Evolutionary conservation across 2,113 vertebrate genomes (phyloP).

Genomic region (Oryzias curvinotus): DNA sequence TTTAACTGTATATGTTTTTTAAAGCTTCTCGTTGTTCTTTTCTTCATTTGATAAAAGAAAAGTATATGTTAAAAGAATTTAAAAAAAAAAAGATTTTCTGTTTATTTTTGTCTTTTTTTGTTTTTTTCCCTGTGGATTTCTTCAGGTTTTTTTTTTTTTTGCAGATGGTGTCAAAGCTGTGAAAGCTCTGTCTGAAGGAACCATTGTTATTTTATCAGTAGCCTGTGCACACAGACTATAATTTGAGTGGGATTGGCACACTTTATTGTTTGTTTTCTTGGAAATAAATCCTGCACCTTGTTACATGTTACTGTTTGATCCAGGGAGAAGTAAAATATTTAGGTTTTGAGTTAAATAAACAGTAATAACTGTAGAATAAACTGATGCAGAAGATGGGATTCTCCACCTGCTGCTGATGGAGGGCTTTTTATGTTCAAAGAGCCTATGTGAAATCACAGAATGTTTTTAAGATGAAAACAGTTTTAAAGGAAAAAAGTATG

Average conservation of each 20-base stretch:
- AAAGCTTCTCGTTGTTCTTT: background rate
- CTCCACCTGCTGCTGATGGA: no score
- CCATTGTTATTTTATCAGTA: background rate
- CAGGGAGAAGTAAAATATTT: no score
- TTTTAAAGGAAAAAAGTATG: no score
- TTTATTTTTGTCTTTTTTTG: conserved; percentile 21
- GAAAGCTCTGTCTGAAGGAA: conserved; percentile 20
- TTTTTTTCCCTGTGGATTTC: conserved; percentile 4
- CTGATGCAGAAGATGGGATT: no score
- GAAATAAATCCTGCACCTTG: no score
- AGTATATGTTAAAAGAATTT: conserved; percentile 47
- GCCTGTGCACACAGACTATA: conserved; percentile 16
- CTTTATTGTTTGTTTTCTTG: conserved; percentile 23
- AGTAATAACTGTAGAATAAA: no score
- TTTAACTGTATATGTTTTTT: background rate
- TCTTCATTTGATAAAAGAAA: conserved; percentile 27
- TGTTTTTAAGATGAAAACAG: no score
- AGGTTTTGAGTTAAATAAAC: no score
- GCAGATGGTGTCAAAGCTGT: background rate
- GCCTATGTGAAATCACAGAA: no score
- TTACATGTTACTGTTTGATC: no score
- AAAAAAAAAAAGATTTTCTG: conserved; percentile 54
- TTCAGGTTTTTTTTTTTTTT: background rate
- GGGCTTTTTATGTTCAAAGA: no score
- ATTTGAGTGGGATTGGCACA: conserved; percentile 10